Percentiles rank a stretch among this genome's conserved stretches.
phyloP scores from a whole-genome alignment of 2,888 invertebrate species.

The Ophion obscuratus region DNA sequence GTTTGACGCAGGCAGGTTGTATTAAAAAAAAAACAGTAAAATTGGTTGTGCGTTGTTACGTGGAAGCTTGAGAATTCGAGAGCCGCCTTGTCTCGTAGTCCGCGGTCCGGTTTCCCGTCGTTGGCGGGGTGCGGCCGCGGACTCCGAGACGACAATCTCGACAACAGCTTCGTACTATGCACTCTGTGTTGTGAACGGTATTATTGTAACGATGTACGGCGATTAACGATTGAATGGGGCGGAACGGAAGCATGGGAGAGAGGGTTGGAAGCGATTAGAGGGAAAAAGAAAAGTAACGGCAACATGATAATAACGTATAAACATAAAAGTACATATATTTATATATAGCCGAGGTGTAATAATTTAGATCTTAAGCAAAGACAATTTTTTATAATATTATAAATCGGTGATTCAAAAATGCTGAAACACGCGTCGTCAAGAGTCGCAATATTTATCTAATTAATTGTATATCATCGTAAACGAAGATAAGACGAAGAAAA shows the following conservation, averaged over 20 bases:
- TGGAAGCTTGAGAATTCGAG: constrained; percentile 74
- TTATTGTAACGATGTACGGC: constrained; percentile 68
- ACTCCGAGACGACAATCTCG: constrained; percentile 52
- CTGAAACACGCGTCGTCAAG: constrained; percentile 71
- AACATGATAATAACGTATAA: constrained; percentile 78
- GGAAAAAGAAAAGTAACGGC: constrained; percentile 67
- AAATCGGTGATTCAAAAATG: constrained; percentile 67
- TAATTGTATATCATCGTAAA: constrained; percentile 55
- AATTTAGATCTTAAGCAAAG: constrained; percentile 83
- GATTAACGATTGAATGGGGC: neutral
- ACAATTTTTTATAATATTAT: constrained; percentile 81
- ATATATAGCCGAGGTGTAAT: constrained; percentile 82
- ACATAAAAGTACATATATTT: constrained; percentile 79
- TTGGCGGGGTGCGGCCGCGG: neutral
- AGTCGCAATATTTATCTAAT: constrained; percentile 78
- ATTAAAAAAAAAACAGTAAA: constrained; percentile 65
- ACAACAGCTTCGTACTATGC: constrained; percentile 83
- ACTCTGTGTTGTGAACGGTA: constrained; percentile 84
- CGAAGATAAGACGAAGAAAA: neutral
- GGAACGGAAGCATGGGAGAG: neutral
- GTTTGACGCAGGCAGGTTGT: constrained; percentile 76
- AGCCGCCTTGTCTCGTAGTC: neutral
- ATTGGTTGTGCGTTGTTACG: constrained; percentile 83
- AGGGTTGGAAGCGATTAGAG: constrained; percentile 10
- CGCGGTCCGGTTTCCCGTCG: neutral